Conservation (phyloP, 1,140 invertebrate genomes). For the Maconellicoccus hirsutus region DNA sequence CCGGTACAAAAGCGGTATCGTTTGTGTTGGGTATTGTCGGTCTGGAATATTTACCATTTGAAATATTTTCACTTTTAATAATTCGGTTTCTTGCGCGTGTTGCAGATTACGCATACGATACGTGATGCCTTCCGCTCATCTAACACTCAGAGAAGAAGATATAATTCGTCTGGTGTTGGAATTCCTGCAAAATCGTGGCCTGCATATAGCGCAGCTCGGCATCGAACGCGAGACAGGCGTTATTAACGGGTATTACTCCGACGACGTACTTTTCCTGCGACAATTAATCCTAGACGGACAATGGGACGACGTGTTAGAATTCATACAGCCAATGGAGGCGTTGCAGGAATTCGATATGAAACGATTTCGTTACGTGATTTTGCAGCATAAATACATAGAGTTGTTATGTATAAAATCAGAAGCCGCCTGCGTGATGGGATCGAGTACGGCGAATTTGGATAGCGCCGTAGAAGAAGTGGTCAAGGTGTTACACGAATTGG, state of each 20-base stretch:
- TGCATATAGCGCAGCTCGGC: conserved; percentile 82
- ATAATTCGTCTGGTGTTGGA: conserved; percentile 81
- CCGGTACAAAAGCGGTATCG: too few relatives aligned
- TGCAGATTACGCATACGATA: conserved; percentile 47
- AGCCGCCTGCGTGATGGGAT: conserved; percentile 51
- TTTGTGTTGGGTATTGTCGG: too few relatives aligned
- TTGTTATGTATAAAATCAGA: conserved; percentile 88
- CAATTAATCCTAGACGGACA: conserved; percentile 93
- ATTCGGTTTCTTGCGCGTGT: too few relatives aligned
- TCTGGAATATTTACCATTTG: too few relatives aligned
- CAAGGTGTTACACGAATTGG: conserved; percentile 75
- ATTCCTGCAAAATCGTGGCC: conserved; percentile 78
- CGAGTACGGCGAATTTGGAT: conserved; percentile 48
- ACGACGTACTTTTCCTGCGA: conserved; percentile 85
- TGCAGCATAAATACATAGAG: conserved; percentile 89
- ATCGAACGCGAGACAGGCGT: conserved; percentile 90
- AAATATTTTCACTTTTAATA: too few relatives aligned
- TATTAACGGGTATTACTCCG: conserved; percentile 81
- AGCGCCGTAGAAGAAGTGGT: conserved; percentile 84
- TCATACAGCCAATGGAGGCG: conserved; percentile 85
- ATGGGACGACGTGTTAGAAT: conserved; percentile 95
- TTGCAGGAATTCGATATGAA: conserved; percentile 65
- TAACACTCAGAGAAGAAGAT: conserved; percentile 78
- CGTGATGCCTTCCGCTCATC: conserved; percentile 67
- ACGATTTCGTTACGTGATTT: conserved; percentile 71